Base-by-base conservation (phyloP, 1,140 invertebrate genomes). In the Nasonia longicornis region DNA sequence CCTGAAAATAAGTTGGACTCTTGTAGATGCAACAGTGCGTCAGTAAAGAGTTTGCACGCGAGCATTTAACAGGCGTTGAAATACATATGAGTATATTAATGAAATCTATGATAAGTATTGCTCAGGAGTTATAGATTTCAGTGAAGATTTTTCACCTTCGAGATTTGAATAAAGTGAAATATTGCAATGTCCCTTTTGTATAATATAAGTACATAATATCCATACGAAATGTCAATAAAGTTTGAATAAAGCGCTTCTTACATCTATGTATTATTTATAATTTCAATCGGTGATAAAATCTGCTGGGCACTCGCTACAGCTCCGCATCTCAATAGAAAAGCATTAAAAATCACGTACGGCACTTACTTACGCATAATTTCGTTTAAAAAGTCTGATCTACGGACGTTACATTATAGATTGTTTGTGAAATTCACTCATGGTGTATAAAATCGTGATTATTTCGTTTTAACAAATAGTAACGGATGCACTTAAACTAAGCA, bases 401-500 rank as follows among this genome's bases (percentile, higher is more conserved):
- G 26, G 16, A 31, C 22, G 3, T 31, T 31, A 42, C 10, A 1
- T 52, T 3, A 38, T 71, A 69, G 29, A 14, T 26, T 66, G 42
- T 26, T 69, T 69, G 35, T 77, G 45, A 77, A 67, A 77, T n/a
- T 52, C 35, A 26, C 35, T 38, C 31, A 2, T 26, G 31, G 31
- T 64, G 20, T 75, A 77, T 26, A 67, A 26, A 45, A 77, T 63
- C 26, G 26, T 35, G 66, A 77, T 6, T 45, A 12, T 10, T 22
- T 29, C 2, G 45, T 16, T 48, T 48, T 48, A 14, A 48, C 14
- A 3, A 14, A 48, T 48, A 48, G 8, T 48, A 48, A 48, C 35
- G 3, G 26, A 31, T 58, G 58, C n/a, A 1, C 29, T 73, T 77
- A 77, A 48, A 72, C 48, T 58, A 74, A 63, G 64, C 14, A 48